Base-by-base conservation (phyloP, 2,888 invertebrate genomes). In the Mantis religiosa region DNA sequence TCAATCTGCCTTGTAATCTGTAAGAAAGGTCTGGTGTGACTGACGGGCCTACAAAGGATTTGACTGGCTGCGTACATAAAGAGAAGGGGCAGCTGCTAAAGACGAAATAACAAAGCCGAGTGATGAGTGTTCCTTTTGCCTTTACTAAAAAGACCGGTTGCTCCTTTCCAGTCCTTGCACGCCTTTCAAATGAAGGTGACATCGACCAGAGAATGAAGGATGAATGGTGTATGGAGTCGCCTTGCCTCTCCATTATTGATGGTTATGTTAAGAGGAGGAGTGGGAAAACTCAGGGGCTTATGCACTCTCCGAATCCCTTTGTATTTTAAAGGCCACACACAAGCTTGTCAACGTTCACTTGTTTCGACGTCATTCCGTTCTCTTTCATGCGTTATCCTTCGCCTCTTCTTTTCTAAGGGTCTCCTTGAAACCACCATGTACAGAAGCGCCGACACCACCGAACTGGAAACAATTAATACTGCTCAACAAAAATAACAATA, bases 181-280 rank as follows among this genome's bases (percentile, higher is more conserved):
- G 88, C 88, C 83, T 89, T 89, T 87, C 85, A 89, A 89, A 88
- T 89, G 84, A 89, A 87, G 89, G 89, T 89, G 89, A 89, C 89
- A 89, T 88, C n/a, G 81, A 28, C 85, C 82, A 88, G 82, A 88
- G 82, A 82, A 86, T 81, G 86, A 47, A 88, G 82, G 85, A 88
- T 89, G 88, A 88, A 88, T 89, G 88, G 89, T 88, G 85, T 85
- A 85, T 85, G 28, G 85, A 85, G 83, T 54, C 71, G 54, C 83
- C 71, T 12, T 28, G 88, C 88, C 82, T 84, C 88, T 88, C 88
- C 54, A 88, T 84, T 88, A 88, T 88, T 84, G 88, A 88, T 88
- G 88, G 83, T 15, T 83, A 82, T 87, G 87, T 87, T 82, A 87
- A 87, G 54, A 71, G 47, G 83, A 41, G 41, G 54, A 54, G 41